These are phyloP conservation scores for Torymus tubicola DNA, from an alignment of 2,888 invertebrate species.

Conservation along the genomic window DNA sequence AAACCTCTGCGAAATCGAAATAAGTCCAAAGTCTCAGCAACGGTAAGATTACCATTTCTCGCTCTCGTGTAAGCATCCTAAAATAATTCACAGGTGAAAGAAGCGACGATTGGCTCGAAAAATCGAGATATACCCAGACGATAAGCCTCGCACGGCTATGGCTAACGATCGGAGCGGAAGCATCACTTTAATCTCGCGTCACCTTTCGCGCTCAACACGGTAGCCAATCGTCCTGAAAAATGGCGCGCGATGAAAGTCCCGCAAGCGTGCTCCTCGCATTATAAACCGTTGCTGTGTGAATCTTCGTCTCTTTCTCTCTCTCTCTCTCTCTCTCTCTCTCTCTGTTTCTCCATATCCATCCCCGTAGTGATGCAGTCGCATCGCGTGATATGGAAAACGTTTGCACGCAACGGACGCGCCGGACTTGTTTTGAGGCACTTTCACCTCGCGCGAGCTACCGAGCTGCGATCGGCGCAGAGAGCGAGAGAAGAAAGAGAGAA, in stretches of 20 bases:
- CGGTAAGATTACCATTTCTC: background rate
- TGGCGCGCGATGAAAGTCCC: conserved; percentile 17
- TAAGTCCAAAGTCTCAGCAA: no score
- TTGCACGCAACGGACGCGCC: conserved; percentile 12
- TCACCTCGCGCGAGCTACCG: conserved; percentile 12
- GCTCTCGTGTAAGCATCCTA: background rate
- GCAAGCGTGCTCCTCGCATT: background rate
- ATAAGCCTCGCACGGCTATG: conserved; percentile 1
- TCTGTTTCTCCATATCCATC: no score
- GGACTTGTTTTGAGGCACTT: conserved; percentile 1
- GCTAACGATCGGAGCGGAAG: background rate
- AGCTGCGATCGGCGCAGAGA: background rate
- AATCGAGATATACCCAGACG: background rate
- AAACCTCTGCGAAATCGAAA: no score
- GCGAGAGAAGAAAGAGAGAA: no score
- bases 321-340: no score
- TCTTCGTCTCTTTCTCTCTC: no score
- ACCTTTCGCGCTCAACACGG: background rate
- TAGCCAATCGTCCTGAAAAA: conserved; percentile 28
- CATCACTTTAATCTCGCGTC: conserved; percentile 17
- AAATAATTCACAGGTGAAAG: background rate
- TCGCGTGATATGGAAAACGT: conserved; percentile 6
- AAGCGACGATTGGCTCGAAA: conserved; percentile 2
- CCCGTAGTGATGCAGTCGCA: no score
- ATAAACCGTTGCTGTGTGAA: no score